Evolutionary conservation across 2,888 invertebrate genomes (phyloP).

Genomic region (Byasa hedistus): DNA sequence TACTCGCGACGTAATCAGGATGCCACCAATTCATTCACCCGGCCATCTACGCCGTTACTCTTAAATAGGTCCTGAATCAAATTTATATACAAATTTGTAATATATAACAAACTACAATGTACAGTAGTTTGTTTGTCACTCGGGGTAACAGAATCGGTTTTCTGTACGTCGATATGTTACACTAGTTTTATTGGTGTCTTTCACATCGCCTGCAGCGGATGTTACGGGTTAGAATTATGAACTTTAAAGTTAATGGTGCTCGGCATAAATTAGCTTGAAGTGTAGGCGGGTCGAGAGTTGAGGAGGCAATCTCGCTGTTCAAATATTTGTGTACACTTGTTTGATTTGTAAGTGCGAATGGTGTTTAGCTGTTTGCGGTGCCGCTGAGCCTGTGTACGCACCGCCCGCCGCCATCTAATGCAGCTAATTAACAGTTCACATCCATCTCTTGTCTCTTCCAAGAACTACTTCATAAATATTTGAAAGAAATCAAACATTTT

Average conservation of each 20-base stretch:
- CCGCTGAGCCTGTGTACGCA: conserved; percentile 68
- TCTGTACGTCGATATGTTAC: conserved; percentile 65
- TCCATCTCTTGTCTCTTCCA: conserved; percentile 48
- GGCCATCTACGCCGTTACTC: background rate
- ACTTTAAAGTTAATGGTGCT: conserved; percentile 47
- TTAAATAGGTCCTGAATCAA: background rate
- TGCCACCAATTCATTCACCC: conserved; percentile 47
- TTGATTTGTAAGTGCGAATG: conserved; percentile 79
- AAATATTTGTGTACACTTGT: conserved; percentile 76
- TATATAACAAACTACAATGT: too few relatives aligned
- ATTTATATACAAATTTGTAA: too few relatives aligned
- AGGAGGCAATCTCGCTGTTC: conserved; percentile 65
- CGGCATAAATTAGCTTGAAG: conserved; percentile 53
- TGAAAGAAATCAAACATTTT: background rate
- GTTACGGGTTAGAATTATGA: conserved; percentile 40
- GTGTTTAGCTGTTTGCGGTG: conserved; percentile 75
- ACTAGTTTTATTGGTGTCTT: conserved; percentile 66
- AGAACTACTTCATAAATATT: conserved; percentile 4
- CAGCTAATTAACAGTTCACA: conserved; percentile 69
- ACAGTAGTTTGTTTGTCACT: conserved; percentile 55
- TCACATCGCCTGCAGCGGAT: conserved; percentile 44
- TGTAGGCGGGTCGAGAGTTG: conserved; percentile 53
- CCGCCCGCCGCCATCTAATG: conserved; percentile 58
- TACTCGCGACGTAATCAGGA: conserved; percentile 64
- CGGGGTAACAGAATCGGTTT: conserved; percentile 64